These are phyloP conservation scores for Nymphalis polychloros DNA, from an alignment of 2,888 invertebrate species.

Conservation along the genomic window DNA sequence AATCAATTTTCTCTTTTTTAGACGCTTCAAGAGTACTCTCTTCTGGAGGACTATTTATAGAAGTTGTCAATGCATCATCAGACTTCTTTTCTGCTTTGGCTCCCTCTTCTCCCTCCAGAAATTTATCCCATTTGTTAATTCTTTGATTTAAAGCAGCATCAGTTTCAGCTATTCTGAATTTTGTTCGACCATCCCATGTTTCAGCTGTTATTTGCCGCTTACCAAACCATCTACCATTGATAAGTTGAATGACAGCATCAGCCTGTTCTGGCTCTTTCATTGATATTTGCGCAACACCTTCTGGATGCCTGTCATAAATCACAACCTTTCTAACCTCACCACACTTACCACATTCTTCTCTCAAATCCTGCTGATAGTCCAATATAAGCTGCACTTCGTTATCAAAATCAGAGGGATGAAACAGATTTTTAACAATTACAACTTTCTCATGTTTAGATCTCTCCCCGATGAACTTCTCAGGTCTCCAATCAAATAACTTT, in stretches of 20 bases:
- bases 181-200: constrained; percentile 97
- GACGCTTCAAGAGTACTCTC: constrained; percentile 8
- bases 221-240: constrained; percentile 95
- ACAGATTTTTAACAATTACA: constrained; percentile 96
- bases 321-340: constrained; percentile 96
- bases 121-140: constrained; percentile 93
- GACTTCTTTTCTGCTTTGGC: constrained; percentile 34
- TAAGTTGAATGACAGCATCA: constrained; percentile 91
- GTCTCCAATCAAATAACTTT: constrained; percentile 98
- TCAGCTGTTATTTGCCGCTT: constrained; percentile 92
- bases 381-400: constrained; percentile 93
- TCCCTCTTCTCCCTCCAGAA: constrained; percentile 84
- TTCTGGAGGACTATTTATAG: neutral
- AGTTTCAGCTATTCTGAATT: constrained; percentile 94
- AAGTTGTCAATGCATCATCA: constrained; percentile 2
- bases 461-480: constrained; percentile 93
- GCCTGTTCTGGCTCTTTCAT: constrained; percentile 96
- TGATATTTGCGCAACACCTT: constrained; percentile 95
- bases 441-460: constrained; percentile 93
- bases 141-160: constrained; percentile 92
- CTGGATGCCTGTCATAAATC: constrained; percentile 95
- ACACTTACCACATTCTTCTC: constrained; percentile 94
- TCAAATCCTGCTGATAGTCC: constrained; percentile 94
- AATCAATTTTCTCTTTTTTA: constrained; percentile 2
- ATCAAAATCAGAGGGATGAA: constrained; percentile 94